Conservation (phyloP, 2,113 vertebrate genomes). For the Zeus faber region DNA sequence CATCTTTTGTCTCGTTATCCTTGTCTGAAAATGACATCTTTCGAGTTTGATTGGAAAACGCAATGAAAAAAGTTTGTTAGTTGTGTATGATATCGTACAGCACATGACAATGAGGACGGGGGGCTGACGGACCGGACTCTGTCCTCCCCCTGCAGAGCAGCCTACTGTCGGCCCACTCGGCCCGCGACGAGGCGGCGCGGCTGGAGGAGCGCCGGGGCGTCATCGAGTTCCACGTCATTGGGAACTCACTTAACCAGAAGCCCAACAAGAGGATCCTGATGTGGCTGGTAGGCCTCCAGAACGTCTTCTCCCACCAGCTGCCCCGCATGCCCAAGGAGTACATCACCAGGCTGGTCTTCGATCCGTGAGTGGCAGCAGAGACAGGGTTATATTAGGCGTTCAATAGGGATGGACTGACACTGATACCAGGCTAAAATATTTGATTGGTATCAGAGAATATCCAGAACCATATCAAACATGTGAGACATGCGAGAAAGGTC, state of each 20-base stretch:
- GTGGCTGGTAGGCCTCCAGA: conserved; percentile 97
- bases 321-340: conserved; percentile 99
- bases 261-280: conserved; percentile 97
- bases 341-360: conserved; percentile 96
- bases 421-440: no score
- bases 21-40: neutral
- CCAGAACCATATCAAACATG: no score
- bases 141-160: conserved; percentile 78
- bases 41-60: neutral
- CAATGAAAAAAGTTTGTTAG: no score
- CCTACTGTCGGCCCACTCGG: conserved; percentile 92
- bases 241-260: conserved; percentile 95
- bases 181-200: conserved; percentile 91
- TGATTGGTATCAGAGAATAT: no score
- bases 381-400: no score
- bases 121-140: neutral
- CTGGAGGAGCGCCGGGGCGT: conserved; percentile 93
- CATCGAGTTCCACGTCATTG: conserved; percentile 96
- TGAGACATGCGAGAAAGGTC: no score
- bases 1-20: neutral
- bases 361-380: conserved; percentile 97
- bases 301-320: conserved; percentile 97
- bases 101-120: neutral
- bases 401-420: no score
- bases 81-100: no score